Evolutionary conservation across 2,888 invertebrate species (phyloP).

Genomic region (Hymenopus coronatus): DNA sequence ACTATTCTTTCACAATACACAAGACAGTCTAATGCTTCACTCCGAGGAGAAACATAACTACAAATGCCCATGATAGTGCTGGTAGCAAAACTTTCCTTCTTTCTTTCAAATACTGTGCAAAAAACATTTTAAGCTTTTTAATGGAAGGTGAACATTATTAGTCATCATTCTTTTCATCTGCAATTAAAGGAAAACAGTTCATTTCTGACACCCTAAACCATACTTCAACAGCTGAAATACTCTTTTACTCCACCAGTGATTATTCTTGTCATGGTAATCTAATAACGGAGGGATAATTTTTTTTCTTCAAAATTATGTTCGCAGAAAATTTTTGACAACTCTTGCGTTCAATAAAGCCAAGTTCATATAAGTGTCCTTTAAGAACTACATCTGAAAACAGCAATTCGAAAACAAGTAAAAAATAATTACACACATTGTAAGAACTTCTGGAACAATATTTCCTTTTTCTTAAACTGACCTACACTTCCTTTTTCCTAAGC

Average conservation of each 20-base stretch:
- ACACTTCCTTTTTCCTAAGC: neutral
- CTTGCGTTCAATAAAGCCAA: neutral
- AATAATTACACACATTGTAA: neutral
- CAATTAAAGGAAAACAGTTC: neutral
- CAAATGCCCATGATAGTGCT: constrained; percentile 9
- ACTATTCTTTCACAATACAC: constrained; percentile 7
- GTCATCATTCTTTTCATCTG: neutral
- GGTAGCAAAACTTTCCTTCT: neutral
- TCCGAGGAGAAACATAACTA: constrained; percentile 2
- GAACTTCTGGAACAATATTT: neutral
- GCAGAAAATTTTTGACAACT: neutral
- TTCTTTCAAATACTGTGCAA: constrained; percentile 28
- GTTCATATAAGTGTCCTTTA: neutral
- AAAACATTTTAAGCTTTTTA: constrained; percentile 21
- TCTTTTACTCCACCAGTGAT: neutral
- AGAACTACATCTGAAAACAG: neutral
- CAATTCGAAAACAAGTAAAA: neutral
- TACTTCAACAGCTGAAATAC: neutral
- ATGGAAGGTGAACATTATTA: constrained; percentile 20
- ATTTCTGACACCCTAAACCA: neutral
- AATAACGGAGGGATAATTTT: neutral
- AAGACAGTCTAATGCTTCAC: neutral
- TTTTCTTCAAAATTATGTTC: neutral
- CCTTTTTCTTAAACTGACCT: neutral
- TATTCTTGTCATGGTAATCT: neutral